Base-by-base conservation (phyloP, 2,888 invertebrate species). In the Sialis fuliginosa region DNA sequence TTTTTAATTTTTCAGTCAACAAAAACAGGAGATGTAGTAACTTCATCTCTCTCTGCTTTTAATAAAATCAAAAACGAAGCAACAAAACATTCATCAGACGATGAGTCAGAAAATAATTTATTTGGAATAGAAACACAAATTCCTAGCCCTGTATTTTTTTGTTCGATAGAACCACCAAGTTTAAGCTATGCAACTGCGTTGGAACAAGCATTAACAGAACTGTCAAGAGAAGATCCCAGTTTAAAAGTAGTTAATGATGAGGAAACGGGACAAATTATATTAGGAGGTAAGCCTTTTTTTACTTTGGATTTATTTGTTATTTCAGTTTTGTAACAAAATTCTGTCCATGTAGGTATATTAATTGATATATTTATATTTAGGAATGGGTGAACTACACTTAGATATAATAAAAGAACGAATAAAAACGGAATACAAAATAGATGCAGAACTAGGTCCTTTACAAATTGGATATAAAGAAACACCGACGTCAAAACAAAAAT, bases 301-400 rank as follows among this genome's bases (percentile, higher is more conserved):
- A 22, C 4, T 22, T 2, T 22, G 22, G 22, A 22, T 22, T 22
- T 22, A 2, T 22, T 4, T 22, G 22, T 2, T 22, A 2, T 22
- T 22, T 4, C 22, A 22, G 2, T 22, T 22, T 35, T 35, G 2
- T 35, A 35, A 35, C 35, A n/a, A n/a, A n/a, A n/a, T n/a, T 35
- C 3, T n/a, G n/a, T 40, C 12, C 8, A 13, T 10, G 9, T 41
- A 13, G 42, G 22, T 39, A 30, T 32, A 37, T 33, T 46, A 6
- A n/a, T 12, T 41, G 10, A 49, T 10, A 44, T 35, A 31, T 10
- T 34, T 5, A n/a, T 43, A 44, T 33, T 42, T 58, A 76, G 91
- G 96, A 9, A 97, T 97, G 97, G 98, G 98, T 1, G 96, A 98
- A 64, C 72, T 98, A 1, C 98, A 99, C 61, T 70, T 98, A 50